These are phyloP conservation scores for Caenorhabditis sp. DNA, from an alignment of 2,888 invertebrate genomes.

Conservation along the genomic window DNA sequence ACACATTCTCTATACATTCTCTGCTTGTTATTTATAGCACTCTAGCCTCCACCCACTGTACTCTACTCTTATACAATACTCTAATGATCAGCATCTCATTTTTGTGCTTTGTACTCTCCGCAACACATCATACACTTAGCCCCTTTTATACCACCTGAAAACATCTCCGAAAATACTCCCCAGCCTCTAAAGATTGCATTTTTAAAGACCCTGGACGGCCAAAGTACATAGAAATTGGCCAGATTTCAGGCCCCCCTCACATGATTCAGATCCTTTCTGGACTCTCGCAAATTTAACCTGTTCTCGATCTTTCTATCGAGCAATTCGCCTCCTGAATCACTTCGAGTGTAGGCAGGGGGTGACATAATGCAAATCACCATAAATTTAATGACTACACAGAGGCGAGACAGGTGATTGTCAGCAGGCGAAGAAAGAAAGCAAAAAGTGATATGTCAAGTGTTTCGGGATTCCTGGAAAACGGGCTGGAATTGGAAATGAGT, in stretches of 20 bases:
- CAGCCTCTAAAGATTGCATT: background rate
- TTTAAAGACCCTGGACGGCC: background rate
- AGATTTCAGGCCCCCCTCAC: conserved; percentile 3
- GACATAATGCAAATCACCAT: background rate
- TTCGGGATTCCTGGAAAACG: conserved; percentile 23
- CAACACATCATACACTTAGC: too few species aligned
- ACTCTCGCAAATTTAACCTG: background rate
- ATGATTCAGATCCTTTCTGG: background rate
- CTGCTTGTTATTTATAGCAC: too few species aligned
- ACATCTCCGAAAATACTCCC: too few species aligned
- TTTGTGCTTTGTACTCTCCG: too few species aligned
- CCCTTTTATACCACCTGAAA: too few species aligned
- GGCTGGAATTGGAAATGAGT: conserved; percentile 9
- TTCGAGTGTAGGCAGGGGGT: conserved; percentile 27
- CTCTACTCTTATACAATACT: too few species aligned
- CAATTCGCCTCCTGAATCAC: conserved; percentile 16
- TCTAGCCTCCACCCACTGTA: too few species aligned
- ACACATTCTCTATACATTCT: too few species aligned
- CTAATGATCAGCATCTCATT: too few species aligned
- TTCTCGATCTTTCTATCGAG: conserved; percentile 2
- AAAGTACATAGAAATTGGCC: background rate
- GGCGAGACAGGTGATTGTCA: conserved; percentile 37
- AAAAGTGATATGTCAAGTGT: conserved; percentile 37
- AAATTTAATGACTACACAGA: conserved; percentile 30
- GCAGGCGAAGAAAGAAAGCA: background rate